Base-by-base conservation (phyloP, 2,113 vertebrate species). In the Chaenocephalus aceratus region DNA sequence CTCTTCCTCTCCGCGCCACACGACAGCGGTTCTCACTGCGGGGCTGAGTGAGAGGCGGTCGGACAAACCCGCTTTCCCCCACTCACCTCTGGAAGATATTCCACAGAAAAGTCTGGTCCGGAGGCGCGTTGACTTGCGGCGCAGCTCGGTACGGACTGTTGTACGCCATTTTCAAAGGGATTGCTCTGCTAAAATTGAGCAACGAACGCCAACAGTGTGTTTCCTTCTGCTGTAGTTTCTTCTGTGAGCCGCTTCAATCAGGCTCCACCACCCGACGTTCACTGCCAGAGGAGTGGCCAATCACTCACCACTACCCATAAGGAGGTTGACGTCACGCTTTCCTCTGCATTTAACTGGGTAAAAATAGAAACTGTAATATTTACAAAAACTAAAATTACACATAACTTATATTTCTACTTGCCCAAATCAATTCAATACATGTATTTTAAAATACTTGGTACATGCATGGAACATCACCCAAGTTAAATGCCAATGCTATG, bases 71-170 rank as follows among this genome's bases (percentile, higher is more conserved):
- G 65, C 21, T 51, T 63, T 18, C 12, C 30, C 36, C 46, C 62
- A 84, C 94, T 95, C 83, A 96, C 95, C 95, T 94, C 89, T 96
- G 95, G 72, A 96, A 96, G 90, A 96, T 96, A 89, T 94, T 96
- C 95, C 95, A 96, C 80, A 96, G 83, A 63, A 96, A 95, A 10
- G 91, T 81, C 69, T 96, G 95, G 82, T 96, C 95, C 18, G 91
- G 90, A 18, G 93, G 91, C n/a, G 84, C 84, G 87, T 88, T 93
- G 45, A 85, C 86, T 0, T 92, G 92, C 77, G 91, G 87, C 0
- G 91, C 80, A 14, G 88, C 91, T 93, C 94, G 88, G 81, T 96
- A 95, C 30, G 94, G 94, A 77, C 91, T 95, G 72, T 96, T 94
- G 67, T 95, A 95, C 71, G 95, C 95, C 95, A 96, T 95, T 86